Conservation (phyloP, 2,113 vertebrate genomes). For the Phoxinus phoxinus region DNA sequence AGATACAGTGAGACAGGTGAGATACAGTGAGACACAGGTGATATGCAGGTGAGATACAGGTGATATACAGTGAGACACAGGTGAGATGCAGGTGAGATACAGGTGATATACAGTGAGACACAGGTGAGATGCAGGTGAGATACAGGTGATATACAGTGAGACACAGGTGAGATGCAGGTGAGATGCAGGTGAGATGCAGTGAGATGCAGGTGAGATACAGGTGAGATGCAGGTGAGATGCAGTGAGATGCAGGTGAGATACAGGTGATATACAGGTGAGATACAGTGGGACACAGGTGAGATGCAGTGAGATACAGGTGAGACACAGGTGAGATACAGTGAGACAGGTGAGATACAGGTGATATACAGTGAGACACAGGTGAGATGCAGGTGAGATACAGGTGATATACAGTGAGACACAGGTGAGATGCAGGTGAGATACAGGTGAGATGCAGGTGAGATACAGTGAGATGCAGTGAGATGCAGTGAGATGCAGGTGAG, state of each 20-base stretch:
- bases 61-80: neutral
- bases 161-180: too few relatives aligned
- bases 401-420: too few relatives aligned
- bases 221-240: too few relatives aligned
- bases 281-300: neutral
- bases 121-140: too few relatives aligned
- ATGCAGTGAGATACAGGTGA: neutral
- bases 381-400: neutral
- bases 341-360: neutral
- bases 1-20: neutral
- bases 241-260: neutral
- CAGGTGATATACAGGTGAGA: too few relatives aligned
- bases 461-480: neutral
- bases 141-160: too few relatives aligned
- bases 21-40: neutral
- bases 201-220: neutral
- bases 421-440: neutral
- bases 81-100: neutral
- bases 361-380: neutral
- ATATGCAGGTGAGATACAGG: neutral
- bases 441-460: neutral
- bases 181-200: neutral
- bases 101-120: neutral
- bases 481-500: neutral
- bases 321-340: too few relatives aligned